These are phyloP conservation scores for Turritopsis dohrnii DNA, from an alignment of 30 jellyfish, hydroid and myxozoan genomes.

Conservation along the genomic window DNA sequence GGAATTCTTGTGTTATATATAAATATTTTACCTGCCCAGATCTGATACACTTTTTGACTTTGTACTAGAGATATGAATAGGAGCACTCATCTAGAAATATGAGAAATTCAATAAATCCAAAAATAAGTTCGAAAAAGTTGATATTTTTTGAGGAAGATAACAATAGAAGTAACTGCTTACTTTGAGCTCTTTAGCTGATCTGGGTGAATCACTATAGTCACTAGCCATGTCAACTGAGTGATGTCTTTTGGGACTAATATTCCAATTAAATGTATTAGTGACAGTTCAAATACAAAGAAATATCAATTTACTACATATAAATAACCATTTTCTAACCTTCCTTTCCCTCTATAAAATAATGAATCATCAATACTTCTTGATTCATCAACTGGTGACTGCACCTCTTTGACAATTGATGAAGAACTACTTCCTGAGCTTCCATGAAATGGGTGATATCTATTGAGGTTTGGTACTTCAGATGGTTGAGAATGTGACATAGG, in stretches of 20 bases:
- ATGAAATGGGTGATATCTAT: conserved; percentile 13
- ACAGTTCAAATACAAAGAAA: too few species aligned
- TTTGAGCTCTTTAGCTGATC: conserved; percentile 17
- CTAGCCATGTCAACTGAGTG: conserved; percentile 4
- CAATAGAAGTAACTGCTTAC: neutral
- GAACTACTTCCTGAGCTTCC: neutral
- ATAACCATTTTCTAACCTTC: neutral
- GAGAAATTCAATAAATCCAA: neutral
- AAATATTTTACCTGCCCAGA: neutral
- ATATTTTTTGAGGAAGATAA: neutral
- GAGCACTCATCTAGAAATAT: neutral
- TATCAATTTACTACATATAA: neutral
- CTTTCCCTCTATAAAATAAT: neutral
- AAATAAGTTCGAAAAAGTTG: neutral
- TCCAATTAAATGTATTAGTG: too few species aligned
- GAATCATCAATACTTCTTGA: conserved; percentile 20
- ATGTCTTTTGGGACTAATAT: conserved; percentile 14
- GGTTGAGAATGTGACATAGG: conserved; percentile 9
- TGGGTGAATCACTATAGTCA: conserved; percentile 18
- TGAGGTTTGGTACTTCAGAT: neutral
- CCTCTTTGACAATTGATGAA: conserved; percentile 1
- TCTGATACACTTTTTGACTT: conserved; percentile 11
- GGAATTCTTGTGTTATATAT: too few species aligned
- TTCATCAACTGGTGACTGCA: conserved; percentile 14
- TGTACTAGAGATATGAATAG: neutral